These are phyloP conservation scores for Dendrocopos noguchii DNA, from an alignment of 2,113 vertebrate genomes.

Conservation along the genomic window DNA sequence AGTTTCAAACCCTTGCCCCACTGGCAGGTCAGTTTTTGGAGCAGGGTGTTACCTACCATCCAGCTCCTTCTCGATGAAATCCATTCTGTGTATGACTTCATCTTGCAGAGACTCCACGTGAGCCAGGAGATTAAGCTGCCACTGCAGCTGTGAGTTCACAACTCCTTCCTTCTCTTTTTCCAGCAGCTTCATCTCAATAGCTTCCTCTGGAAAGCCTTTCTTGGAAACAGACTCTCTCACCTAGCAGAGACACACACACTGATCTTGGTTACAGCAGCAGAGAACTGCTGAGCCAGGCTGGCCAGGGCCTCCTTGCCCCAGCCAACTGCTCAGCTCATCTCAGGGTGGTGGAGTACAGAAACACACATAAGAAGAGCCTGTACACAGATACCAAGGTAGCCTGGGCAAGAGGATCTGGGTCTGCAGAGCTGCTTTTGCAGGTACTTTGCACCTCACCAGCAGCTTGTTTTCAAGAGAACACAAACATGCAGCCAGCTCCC, in stretches of 20 bases:
- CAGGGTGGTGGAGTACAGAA: rapidly evolving
- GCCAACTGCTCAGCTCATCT: background rate
- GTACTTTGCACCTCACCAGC: background rate
- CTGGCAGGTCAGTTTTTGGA: background rate
- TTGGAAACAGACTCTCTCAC: conserved; percentile 75
- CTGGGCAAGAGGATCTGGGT: background rate
- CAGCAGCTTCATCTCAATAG: conserved; percentile 68
- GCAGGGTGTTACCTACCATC: conserved; percentile 81
- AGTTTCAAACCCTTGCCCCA: too few relatives aligned
- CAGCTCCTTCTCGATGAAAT: conserved; percentile 93
- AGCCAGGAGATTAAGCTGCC: conserved; percentile 93
- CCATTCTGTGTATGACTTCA: conserved; percentile 94
- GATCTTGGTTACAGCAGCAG: background rate
- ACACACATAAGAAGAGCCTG: background rate
- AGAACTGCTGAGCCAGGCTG: background rate
- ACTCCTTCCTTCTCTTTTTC: conserved; percentile 78
- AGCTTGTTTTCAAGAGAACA: background rate
- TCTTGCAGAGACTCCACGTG: conserved; percentile 92
- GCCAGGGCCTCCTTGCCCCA: background rate
- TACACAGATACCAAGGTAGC: background rate
- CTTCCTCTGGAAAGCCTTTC: conserved; percentile 74
- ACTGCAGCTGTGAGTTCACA: conserved; percentile 85
- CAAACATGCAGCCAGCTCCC: rapidly evolving
- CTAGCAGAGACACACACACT: conserved; percentile 15
- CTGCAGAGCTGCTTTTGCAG: background rate